Evolutionary conservation across 2,888 invertebrate species (phyloP).

Genomic region (Heteromurus nitidus): DNA sequence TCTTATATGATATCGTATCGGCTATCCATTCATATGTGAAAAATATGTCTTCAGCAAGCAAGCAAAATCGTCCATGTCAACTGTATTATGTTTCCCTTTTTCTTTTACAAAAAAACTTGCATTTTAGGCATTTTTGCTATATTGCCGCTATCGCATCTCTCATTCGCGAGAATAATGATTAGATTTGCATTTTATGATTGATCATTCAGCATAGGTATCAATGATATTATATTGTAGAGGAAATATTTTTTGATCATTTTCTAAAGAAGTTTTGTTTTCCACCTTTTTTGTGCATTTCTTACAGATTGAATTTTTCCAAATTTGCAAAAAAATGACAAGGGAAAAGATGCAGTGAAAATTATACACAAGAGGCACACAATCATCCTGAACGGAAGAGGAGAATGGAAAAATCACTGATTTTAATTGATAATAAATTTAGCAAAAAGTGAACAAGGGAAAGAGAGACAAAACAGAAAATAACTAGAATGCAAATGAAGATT

Average conservation of each 20-base stretch:
- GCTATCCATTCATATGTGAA: no score
- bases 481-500: no score
- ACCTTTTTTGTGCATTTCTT: conserved; percentile 40
- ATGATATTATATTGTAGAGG: no score
- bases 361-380: neutral
- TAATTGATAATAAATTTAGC: conserved; percentile 46
- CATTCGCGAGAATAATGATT: conserved; percentile 30
- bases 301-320: conserved; percentile 55
- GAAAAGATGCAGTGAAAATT: conserved; percentile 24
- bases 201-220: no score
- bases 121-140: conserved; percentile 15
- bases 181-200: conserved; percentile 49
- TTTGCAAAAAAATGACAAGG: conserved; percentile 34
- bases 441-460: neutral
- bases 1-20: no score
- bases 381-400: conserved; percentile 24
- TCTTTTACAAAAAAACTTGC: no score
- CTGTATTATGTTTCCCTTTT: no score
- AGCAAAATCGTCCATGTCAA: no score
- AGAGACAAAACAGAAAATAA: no score
- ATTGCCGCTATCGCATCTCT: conserved; percentile 41
- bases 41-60: no score
- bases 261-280: conserved; percentile 3
- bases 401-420: conserved; percentile 22
- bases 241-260: neutral